Conservation (phyloP, 2,888 invertebrate species). For the Cantharis rustica region DNA sequence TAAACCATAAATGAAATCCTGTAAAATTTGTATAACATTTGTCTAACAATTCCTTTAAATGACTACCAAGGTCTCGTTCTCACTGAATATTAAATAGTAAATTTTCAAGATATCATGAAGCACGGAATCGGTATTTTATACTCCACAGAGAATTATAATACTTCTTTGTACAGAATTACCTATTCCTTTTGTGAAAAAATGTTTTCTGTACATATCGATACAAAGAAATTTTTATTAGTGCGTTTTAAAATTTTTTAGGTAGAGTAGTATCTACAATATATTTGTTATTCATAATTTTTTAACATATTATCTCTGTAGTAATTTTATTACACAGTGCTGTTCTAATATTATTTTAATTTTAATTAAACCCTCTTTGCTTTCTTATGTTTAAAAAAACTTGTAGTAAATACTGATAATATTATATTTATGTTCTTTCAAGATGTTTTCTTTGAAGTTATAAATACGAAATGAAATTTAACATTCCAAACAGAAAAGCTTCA, state of each 20-base stretch:
- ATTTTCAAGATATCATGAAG: neutral
- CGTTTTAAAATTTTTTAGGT: neutral
- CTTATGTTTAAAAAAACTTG: neutral
- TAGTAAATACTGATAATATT: neutral
- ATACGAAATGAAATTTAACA: neutral
- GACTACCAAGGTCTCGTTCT: neutral
- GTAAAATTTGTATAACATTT: neutral
- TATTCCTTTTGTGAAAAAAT: neutral
- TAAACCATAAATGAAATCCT: neutral
- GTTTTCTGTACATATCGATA: neutral
- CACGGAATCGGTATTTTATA: neutral
- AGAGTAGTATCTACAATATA: too few species aligned
- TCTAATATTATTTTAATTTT: neutral
- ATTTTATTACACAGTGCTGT: neutral
- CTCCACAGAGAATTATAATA: neutral
- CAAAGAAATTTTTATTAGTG: neutral
- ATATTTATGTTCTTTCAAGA: neutral
- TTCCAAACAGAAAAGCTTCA: neutral
- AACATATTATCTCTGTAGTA: too few species aligned
- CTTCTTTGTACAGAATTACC: neutral
- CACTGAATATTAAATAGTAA: neutral
- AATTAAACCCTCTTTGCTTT: neutral
- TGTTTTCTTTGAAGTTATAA: neutral
- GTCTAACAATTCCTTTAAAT: neutral
- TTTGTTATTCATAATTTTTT: neutral